Evolutionary conservation across 2,113 vertebrate species (phyloP), one percentile per base, ranked within the genome.

Genomic region (Sander vitreus): DNA sequence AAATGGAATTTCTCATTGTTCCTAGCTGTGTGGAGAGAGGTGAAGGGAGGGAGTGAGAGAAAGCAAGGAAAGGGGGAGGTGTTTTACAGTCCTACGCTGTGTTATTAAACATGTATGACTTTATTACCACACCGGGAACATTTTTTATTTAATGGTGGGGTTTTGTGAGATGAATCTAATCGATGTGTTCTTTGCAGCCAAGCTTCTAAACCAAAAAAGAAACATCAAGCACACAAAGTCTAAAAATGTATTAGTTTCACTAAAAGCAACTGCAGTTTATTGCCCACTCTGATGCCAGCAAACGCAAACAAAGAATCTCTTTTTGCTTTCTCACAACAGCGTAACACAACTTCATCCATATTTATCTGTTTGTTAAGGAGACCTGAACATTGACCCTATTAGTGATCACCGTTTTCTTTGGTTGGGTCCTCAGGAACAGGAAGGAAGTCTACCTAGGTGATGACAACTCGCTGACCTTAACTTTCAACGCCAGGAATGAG

Each of bases 371-470:
- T 9, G 39, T 39, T 11, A 36, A 19, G 43, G 9, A 72, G 76
- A 77, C 57, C 69, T 60, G 43, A 60, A 21, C 18, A 6, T 23
- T 59, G 16, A 75, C 16, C 63, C n/a, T 30, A 14, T 78, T 75
- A 25, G 39, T 90, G 55, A 87, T 77, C 64, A 33, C 8, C 72
- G 50, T 33, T 63, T 25, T 53, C 30, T 78, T 73, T 73, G 19
- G 2, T 53, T 84, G 76, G 55, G 25, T 78, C 54, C 59, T 53
- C 91, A 98, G 97, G 77, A 97, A 96, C 91, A 95, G 93, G 85
- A 95, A 94, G 78, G 95, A 93, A 15, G 96, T 97, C 64, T 97
- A 95, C 92, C 91, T 98, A 57, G 97, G 97, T 0, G 97, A 97
- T 79, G 97, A 97, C 84, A 97, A 98, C 69, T 85, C 95, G 2